Conservation (phyloP, 2,888 invertebrate species). For the Stenichneumon culpator region DNA sequence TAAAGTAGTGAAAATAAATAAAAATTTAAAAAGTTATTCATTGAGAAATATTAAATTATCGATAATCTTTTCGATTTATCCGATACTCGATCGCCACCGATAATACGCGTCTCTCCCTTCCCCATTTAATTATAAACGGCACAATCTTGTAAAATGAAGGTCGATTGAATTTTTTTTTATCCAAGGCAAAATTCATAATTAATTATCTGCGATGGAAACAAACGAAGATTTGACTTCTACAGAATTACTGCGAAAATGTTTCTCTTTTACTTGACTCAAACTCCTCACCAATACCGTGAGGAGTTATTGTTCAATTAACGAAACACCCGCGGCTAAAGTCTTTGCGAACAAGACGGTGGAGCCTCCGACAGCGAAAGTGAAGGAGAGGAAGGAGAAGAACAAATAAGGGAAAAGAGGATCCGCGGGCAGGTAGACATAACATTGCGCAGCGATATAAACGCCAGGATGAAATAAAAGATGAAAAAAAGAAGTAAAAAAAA, state of each 20-base stretch:
- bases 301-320: conserved; percentile 74
- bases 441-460: conserved; percentile 37
- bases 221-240: not conserved
- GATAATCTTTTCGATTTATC: conserved; percentile 53
- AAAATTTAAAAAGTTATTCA: conserved; percentile 46
- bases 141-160: not conserved
- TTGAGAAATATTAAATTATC: conserved; percentile 60
- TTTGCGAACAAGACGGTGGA: conserved; percentile 44
- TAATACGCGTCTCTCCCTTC: not conserved
- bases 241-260: not conserved
- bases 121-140: not conserved
- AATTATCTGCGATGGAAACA: too few relatives aligned
- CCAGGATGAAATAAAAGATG: conserved; percentile 56
- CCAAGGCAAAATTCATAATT: too few relatives aligned
- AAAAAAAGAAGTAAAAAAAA: conserved; percentile 63
- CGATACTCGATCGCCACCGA: conserved; percentile 14
- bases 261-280: not conserved
- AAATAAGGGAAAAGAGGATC: conserved; percentile 39
- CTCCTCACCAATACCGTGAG: conserved; percentile 30
- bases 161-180: not conserved
- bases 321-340: conserved; percentile 61
- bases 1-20: conserved; percentile 4
- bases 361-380: conserved; percentile 19
- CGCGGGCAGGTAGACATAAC: conserved; percentile 48
- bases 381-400: conserved; percentile 13